These are phyloP conservation scores for Rhagophthalmus giganteus DNA, from an alignment of 2,888 invertebrate species.

Conservation along the genomic window DNA sequence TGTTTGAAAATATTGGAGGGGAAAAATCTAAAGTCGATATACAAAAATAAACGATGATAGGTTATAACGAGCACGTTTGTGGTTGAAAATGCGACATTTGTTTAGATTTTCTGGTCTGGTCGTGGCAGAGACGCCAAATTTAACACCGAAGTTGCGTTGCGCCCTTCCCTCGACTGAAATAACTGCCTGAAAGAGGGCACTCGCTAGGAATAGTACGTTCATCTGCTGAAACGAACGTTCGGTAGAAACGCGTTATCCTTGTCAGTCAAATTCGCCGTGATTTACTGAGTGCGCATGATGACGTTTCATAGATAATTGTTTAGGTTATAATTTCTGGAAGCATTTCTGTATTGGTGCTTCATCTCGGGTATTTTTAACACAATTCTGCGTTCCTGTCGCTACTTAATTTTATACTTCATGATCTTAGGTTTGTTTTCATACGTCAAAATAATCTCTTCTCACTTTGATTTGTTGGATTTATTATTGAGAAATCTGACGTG, in stretches of 20 bases:
- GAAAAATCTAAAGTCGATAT: slow-evolving; percentile 22
- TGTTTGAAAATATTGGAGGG: too few species aligned
- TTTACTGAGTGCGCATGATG: slow-evolving; percentile 12
- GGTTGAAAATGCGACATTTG: slow-evolving; percentile 48
- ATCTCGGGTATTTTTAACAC: slow-evolving; percentile 45
- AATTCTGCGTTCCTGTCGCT: slow-evolving; percentile 45
- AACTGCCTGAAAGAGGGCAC: slow-evolving; percentile 49
- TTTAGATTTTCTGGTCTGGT: slow-evolving; percentile 51
- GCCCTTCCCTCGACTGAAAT: slow-evolving; percentile 46
- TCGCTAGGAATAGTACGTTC: slow-evolving; percentile 45
- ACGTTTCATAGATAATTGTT: slow-evolving; percentile 41
- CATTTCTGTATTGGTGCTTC: slow-evolving; percentile 46
- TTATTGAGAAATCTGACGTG: slow-evolving; percentile 62
- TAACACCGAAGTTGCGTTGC: slow-evolving; percentile 43
- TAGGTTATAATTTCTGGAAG: slow-evolving; percentile 44
- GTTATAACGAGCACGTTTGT: slow-evolving; percentile 46
- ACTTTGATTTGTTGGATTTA: slow-evolving; percentile 59
- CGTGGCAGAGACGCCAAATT: slow-evolving; percentile 51
- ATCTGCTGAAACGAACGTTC: slow-evolving; percentile 18
- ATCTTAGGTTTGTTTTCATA: slow-evolving; percentile 38
- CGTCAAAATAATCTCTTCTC: slow-evolving; percentile 55
- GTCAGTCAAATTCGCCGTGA: slow-evolving; percentile 20
- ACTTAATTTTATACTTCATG: slow-evolving; percentile 47
- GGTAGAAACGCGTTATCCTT: slow-evolving; percentile 24
- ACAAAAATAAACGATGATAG: slow-evolving; percentile 38